Percentiles rank a stretch among this genome's conserved stretches.
Conservation (phyloP, 2,797 vertebrate genomes). For the Anableps anableps region DNA sequence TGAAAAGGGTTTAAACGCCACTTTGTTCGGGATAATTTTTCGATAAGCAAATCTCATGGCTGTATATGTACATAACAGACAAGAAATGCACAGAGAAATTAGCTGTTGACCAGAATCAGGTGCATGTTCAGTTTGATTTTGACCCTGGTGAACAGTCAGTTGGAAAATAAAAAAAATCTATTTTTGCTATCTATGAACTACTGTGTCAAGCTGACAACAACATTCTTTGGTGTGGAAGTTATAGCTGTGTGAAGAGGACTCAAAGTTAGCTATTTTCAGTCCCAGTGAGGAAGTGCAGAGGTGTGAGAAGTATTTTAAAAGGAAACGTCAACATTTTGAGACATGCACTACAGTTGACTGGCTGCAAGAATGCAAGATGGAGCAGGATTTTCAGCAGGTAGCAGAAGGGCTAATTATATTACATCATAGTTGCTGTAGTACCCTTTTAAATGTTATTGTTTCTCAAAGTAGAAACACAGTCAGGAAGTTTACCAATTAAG, state of each 20-base stretch:
- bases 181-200: too few relatives aligned
- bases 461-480: background rate
- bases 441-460: background rate
- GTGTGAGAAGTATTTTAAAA: background rate
- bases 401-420: background rate
- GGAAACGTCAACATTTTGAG: background rate
- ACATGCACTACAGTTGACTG: background rate
- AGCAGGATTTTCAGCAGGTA: background rate
- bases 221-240: background rate
- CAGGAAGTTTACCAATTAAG: background rate
- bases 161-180: too few relatives aligned
- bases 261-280: background rate
- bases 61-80: background rate
- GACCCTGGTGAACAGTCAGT: background rate
- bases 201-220: background rate
- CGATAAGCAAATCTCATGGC: constrained; percentile 10
- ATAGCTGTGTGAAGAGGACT: background rate
- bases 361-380: background rate
- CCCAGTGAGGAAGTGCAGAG: background rate
- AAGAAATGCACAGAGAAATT: background rate
- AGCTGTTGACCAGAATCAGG: background rate
- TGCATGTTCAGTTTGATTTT: background rate
- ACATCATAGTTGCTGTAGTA: too few relatives aligned
- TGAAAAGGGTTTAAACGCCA: constrained; percentile 38
- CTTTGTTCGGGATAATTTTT: constrained; percentile 26